Evolutionary conservation across 2,113 vertebrate genomes (phyloP).

Genomic region (Leptodactylus fuscus): DNA sequence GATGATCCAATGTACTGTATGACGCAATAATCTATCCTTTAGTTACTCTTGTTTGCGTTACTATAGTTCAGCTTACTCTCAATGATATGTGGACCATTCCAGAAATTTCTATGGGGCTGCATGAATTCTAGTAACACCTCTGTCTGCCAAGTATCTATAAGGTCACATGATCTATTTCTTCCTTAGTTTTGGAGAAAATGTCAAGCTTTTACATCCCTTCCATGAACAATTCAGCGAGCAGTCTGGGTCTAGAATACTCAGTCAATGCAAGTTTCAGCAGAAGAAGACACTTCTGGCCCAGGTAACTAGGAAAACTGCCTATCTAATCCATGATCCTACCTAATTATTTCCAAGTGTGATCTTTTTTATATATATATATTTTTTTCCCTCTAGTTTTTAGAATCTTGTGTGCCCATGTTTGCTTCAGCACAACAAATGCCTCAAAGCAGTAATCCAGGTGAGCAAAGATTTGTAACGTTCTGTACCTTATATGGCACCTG

Average conservation of each 20-base stretch:
- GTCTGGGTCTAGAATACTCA: conserved; percentile 87
- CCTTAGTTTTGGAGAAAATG: conserved; percentile 90
- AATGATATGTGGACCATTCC: not conserved
- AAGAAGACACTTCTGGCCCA: conserved; percentile 98
- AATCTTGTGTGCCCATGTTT: conserved; percentile 90
- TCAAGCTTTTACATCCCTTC: conserved; percentile 94
- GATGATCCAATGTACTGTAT: not conserved
- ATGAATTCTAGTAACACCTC: not conserved
- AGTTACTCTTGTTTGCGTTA: not conserved
- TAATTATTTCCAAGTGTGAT: not conserved
- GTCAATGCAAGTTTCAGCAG: conserved; percentile 94
- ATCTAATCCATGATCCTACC: not conserved
- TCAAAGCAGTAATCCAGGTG: conserved; percentile 82
- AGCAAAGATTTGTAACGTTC: conserved; percentile 49
- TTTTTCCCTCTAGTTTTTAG: conserved; percentile 83
- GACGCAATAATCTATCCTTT: not conserved
- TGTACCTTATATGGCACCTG: no score
- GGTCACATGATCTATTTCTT: conserved; percentile 50
- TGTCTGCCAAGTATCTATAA: not conserved
- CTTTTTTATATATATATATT: conserved; percentile 22
- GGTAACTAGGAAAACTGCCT: conserved; percentile 68
- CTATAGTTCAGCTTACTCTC: not conserved
- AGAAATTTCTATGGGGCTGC: not conserved
- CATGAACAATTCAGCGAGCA: conserved; percentile 92
- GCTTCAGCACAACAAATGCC: conserved; percentile 82